These are phyloP conservation scores for Chironomus tentans DNA, from an alignment of 2,888 invertebrate species.

Conservation along the genomic window DNA sequence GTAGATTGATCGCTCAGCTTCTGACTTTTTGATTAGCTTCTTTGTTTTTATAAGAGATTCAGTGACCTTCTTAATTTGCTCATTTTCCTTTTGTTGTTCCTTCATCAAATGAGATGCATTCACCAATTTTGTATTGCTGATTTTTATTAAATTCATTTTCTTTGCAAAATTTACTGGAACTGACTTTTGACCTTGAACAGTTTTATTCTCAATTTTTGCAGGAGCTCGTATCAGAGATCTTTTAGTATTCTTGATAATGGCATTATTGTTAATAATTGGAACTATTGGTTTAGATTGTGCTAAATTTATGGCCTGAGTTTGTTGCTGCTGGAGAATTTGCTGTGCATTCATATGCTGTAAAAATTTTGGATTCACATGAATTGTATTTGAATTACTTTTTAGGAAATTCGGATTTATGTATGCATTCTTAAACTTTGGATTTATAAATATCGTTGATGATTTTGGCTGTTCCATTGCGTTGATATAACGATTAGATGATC, in stretches of 20 bases:
- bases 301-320: neutral
- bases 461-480: neutral
- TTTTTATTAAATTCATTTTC: constrained; percentile 31
- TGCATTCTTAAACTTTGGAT: constrained; percentile 39
- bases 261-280: neutral
- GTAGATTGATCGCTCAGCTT: constrained; percentile 29
- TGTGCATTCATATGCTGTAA: constrained; percentile 29
- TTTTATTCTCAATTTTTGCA: neutral
- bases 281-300: neutral
- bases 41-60: constrained; percentile 18
- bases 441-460: constrained; percentile 33
- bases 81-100: constrained; percentile 20
- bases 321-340: neutral
- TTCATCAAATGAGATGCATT: constrained; percentile 29
- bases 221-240: constrained; percentile 9
- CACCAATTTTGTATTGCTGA: constrained; percentile 37
- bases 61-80: constrained; percentile 22
- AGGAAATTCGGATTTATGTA: constrained; percentile 41
- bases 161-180: neutral
- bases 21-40: constrained; percentile 24
- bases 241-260: constrained; percentile 15
- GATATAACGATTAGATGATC: too few relatives aligned
- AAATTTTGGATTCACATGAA: constrained; percentile 47
- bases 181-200: neutral
- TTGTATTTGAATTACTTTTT: constrained; percentile 33